Percentiles rank a stretch among this genome's conserved stretches.
Conservation (phyloP, 1,140 invertebrate genomes). For the Leptopilina boulardi region DNA sequence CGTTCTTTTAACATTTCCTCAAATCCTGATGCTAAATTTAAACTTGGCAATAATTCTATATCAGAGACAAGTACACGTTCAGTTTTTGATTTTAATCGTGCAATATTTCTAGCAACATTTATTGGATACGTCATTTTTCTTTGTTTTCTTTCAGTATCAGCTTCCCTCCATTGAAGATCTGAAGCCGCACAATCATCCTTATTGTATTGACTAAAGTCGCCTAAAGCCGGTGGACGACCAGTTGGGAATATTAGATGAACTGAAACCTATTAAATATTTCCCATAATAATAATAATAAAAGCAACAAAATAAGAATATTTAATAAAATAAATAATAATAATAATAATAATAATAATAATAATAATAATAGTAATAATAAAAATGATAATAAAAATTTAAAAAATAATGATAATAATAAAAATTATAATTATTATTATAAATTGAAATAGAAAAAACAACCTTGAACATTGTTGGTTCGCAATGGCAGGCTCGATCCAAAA, state of each 20-base stretch:
- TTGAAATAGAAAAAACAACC: constrained; percentile 56
- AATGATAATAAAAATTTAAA: too few species aligned
- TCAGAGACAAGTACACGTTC: constrained; percentile 85
- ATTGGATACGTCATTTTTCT: constrained; percentile 83
- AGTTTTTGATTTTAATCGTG: constrained; percentile 79
- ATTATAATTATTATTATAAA: too few species aligned
- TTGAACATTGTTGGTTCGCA: constrained; percentile 82
- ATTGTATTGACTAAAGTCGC: constrained; percentile 12
- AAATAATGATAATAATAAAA: too few species aligned
- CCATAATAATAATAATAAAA: too few species aligned
- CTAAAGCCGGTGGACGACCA: constrained; percentile 63
- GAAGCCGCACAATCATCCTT: constrained; percentile 64
- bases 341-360: too few species aligned
- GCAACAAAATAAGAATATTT: too few species aligned
- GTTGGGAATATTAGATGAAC: constrained; percentile 82
- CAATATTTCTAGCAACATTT: constrained; percentile 85
- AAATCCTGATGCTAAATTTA: constrained; percentile 80
- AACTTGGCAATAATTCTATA: constrained; percentile 85
- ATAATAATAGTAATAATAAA: too few species aligned
- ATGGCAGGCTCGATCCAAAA: constrained; percentile 80
- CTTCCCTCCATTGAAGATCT: constrained; percentile 63
- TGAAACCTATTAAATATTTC: constrained; percentile 77
- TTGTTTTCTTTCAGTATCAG: constrained; percentile 75
- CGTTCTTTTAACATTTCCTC: constrained; percentile 77
- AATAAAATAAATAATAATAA: too few species aligned